Percentiles rank a stretch among this genome's conserved stretches.
Evolutionary conservation across 2,888 invertebrate species (phyloP).

Genomic region (Cerastis rubricosa): DNA sequence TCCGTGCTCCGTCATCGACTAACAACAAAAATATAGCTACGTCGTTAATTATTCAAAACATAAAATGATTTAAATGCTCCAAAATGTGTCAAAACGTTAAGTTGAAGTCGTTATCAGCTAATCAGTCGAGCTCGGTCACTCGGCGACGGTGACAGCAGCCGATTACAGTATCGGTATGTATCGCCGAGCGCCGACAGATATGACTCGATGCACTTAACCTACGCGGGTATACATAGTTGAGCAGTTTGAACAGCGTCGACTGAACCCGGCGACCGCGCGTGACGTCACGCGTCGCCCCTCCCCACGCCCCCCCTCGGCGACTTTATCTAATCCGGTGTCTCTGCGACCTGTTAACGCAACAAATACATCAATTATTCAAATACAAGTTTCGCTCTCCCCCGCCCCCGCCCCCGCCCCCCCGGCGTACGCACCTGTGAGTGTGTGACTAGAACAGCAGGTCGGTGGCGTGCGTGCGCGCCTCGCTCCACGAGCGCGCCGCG

Average conservation of each 20-base stretch:
- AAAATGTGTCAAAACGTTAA: slow-evolving; percentile 62
- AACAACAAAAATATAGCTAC: slow-evolving; percentile 56
- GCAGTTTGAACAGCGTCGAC: slow-evolving; percentile 60
- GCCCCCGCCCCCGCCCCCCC: too few relatives aligned
- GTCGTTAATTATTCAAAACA: slow-evolving; percentile 53
- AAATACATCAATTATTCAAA: neutral
- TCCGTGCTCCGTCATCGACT: slow-evolving; percentile 63
- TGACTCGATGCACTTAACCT: slow-evolving; percentile 70
- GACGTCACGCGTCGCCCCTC: neutral
- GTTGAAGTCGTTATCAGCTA: slow-evolving; percentile 68
- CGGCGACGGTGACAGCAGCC: slow-evolving; percentile 27
- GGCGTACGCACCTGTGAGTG: slow-evolving; percentile 13
- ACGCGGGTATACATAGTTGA: slow-evolving; percentile 67
- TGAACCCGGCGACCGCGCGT: neutral
- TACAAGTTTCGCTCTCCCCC: too few relatives aligned
- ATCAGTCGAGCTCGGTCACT: slow-evolving; percentile 70
- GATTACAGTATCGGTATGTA: slow-evolving; percentile 27
- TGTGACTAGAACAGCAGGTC: slow-evolving; percentile 63
- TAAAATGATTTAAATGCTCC: slow-evolving; percentile 64
- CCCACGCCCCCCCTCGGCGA: neutral
- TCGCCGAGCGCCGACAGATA: slow-evolving; percentile 65
- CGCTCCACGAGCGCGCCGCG: slow-evolving; percentile 63
- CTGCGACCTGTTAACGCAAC: slow-evolving; percentile 38
- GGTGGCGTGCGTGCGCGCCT: slow-evolving; percentile 72
- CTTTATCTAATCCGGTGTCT: slow-evolving; percentile 30